phyloP scores from a whole-genome alignment of 1,140 invertebrate species.

The Oedothorax gibbosus region DNA sequence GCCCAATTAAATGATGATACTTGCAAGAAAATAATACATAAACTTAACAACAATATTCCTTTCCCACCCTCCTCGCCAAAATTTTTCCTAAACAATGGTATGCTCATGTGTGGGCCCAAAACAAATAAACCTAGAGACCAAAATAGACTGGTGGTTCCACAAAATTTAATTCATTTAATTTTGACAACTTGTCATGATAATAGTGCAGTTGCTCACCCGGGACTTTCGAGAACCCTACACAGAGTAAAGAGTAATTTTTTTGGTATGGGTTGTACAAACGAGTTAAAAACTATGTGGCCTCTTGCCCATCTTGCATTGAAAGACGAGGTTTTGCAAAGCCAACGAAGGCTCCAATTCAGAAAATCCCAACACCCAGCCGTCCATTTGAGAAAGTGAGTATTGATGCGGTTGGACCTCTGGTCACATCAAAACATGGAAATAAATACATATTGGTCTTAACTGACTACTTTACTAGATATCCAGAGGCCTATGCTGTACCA shows the following conservation, averaged over 20 bases:
- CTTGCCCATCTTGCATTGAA: neutral
- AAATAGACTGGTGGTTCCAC: neutral
- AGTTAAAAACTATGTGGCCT: neutral
- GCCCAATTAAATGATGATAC: neutral
- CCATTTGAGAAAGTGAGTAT: neutral
- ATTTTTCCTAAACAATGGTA: neutral
- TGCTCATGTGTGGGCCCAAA: neutral
- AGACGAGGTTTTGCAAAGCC: neutral
- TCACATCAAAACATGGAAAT: neutral
- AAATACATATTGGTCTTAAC: neutral
- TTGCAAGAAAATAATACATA: neutral
- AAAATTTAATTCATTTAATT: neutral
- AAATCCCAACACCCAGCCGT: neutral
- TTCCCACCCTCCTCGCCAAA: neutral
- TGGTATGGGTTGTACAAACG: neutral
- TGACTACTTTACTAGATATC: neutral
- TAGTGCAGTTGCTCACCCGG: neutral
- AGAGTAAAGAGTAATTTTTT: conserved; percentile 16
- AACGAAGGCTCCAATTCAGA: neutral
- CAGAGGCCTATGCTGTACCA: neutral
- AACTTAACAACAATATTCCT: neutral
- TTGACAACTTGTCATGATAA: neutral
- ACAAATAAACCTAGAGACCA: neutral
- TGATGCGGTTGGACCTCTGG: neutral
- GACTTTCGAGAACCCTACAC: neutral